Base-by-base conservation (phyloP, 2,797 vertebrate species). In the Eremophila alpestris region DNA sequence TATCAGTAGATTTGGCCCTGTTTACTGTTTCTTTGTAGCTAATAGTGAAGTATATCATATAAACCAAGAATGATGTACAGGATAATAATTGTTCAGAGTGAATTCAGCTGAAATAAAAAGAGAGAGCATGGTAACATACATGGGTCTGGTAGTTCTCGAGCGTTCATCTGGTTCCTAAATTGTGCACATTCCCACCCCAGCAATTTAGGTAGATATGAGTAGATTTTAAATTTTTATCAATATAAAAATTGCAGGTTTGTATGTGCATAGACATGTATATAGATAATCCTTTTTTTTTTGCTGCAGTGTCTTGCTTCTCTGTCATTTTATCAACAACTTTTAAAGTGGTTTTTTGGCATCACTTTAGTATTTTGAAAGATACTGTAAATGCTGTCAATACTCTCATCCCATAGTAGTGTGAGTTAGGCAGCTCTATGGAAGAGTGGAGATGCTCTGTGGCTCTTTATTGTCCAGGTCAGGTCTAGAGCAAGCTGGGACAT, bases 1-100 rank as follows among this genome's bases (percentile, higher is more conserved):
- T 91, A 73, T 93, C 82, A 63, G 58, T 83, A 88, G 63, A 67
- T 88, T 94, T 96, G 89, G 89, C 79, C 52, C 34, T 73, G 10
- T 92, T 83, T 86, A 46, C 32, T 83, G 22, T 94, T 83, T 90
- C 56, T 82, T 86, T 91, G 56, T 65, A 74, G 71, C 43, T 91
- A 65, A 36, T 78, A 43, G 11, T 83, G 73, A 91, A 87, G 68
- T 86, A 73, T 46, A 40, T 89, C 2, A 15, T 69, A 70, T 48
- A 88, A 91, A 88, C 4, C 9, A 36, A 60, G 45, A 77, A 62
- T 64, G 30, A 80, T 83, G 74, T 92, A 71, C 55, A 81, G 89
- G 32, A 17, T 62, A 58, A 68, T 58, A 87, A 43, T 65, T 68
- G 43, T 70, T 71, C 59, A 43, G 63, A 46, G 23, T 52, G 55